Base-by-base conservation (phyloP, 2,113 vertebrate species). In the Pristiophorus japonicus region DNA sequence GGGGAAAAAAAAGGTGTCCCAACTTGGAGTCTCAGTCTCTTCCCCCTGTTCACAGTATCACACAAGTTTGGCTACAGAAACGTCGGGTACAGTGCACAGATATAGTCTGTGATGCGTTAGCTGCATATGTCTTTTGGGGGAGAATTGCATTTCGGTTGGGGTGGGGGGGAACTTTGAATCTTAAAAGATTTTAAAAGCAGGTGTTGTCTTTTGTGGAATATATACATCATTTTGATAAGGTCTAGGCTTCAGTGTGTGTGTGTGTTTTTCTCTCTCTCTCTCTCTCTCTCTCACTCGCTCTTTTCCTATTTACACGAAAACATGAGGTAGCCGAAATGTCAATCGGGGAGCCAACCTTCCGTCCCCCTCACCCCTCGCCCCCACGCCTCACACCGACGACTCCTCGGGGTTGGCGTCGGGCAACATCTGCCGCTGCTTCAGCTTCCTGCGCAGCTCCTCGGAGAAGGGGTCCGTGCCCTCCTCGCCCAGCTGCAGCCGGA, bases 331-430 rank as follows among this genome's bases (percentile, higher is more conserved):
- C 59, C 34, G 34, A 20, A 20, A 20, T 63, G 59, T 16, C n/a
- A n/a, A 10, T 4, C 2, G 88, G 88, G 20, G 34, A 12, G 27
- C 27, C 5, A 10, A 38, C 34, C 59, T 1, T 0, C 18, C n/a
- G n/a, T n/a, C n/a, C n/a, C n/a, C n/a, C n/a, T n/a, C n/a, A n/a
- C n/a, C n/a, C n/a, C n/a, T n/a, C n/a, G n/a, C n/a, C n/a, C n/a
- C n/a, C n/a, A n/a, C n/a, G n/a, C 93, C 96, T 98, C 97, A 99
- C 96, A 99, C 99, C 0, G 99, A 99, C 0, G 99, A 99, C 97
- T 99, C 99, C 97, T 99, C 99, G 0, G 99, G 99, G 97, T 99
- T 99, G 95, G 99, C 99, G 96, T 99, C 98, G 0, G 99, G 99
- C 96, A 99, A 97, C 1, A 99, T 97, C 95, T 98, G 99, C 45